Conservation (phyloP, 2,888 invertebrate genomes). For the Netelia fuscicornis region DNA sequence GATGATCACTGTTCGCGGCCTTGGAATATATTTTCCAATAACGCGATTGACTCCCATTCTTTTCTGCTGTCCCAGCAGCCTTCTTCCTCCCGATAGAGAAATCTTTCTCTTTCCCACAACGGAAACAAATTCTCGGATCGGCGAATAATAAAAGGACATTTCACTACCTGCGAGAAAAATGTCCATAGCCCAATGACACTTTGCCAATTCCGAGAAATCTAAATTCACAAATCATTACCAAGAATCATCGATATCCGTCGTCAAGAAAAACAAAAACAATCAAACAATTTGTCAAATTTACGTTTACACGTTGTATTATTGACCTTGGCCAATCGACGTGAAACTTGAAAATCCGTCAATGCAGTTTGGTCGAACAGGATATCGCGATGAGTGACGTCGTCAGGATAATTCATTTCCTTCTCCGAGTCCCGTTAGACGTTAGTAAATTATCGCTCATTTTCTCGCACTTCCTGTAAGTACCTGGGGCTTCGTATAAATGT, state of each 20-base stretch:
- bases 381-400: not conserved
- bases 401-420: constrained; percentile 32
- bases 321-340: too few relatives aligned
- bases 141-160: not conserved
- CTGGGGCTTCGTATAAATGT: not conserved
- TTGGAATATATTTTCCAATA: too few relatives aligned
- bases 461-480: not conserved
- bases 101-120: not conserved
- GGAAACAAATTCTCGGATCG: not conserved
- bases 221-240: too few relatives aligned
- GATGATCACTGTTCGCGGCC: not conserved
- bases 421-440: constrained; percentile 23
- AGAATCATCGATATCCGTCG: too few relatives aligned
- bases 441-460: constrained; percentile 47
- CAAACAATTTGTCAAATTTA: too few relatives aligned
- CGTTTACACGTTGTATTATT: too few relatives aligned
- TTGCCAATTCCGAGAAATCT: too few relatives aligned
- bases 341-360: too few relatives aligned
- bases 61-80: not conserved
- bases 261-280: too few relatives aligned
- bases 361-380: too few relatives aligned
- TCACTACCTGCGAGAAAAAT: too few relatives aligned
- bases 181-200: too few relatives aligned
- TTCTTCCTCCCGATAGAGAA: not conserved
- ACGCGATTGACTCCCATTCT: not conserved